phyloP scores from a whole-genome alignment of 2,888 invertebrate species.

The Ecliptopera silaceata region DNA sequence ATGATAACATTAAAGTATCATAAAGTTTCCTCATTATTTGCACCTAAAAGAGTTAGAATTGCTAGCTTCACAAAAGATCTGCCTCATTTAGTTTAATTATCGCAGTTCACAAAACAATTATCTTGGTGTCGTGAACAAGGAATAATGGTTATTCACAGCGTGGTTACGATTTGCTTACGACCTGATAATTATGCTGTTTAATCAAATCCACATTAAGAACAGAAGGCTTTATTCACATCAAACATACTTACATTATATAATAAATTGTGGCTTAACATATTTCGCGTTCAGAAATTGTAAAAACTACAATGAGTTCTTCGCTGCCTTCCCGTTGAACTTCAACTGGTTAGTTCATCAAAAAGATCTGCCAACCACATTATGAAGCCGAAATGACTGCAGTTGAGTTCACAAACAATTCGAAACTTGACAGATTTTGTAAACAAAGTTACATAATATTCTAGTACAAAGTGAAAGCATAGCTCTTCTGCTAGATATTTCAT shows the following conservation, averaged over 20 bases:
- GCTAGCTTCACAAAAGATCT: constrained; percentile 11
- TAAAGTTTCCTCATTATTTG: constrained; percentile 13
- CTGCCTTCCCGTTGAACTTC: too few species aligned
- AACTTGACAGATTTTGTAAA: constrained; percentile 26
- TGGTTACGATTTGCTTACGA: constrained; percentile 23
- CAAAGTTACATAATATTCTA: constrained; percentile 7
- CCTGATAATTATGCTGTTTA: constrained; percentile 28
- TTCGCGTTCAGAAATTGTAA: background rate
- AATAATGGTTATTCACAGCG: constrained; percentile 33
- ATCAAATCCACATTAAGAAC: constrained; percentile 35
- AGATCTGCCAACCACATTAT: too few species aligned
- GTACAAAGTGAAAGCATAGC: constrained; percentile 22
- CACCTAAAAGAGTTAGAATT: constrained; percentile 11
- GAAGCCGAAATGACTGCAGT: too few species aligned
- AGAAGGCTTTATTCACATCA: constrained; percentile 33
- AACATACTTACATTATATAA: constrained; percentile 24
- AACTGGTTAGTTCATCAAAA: too few species aligned
- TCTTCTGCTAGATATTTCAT: constrained; percentile 26
- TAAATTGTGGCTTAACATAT: constrained; percentile 19
- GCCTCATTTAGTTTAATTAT: constrained; percentile 15
- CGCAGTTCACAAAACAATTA: constrained; percentile 31
- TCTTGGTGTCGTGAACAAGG: constrained; percentile 32
- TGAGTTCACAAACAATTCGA: constrained; percentile 11
- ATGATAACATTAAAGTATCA: constrained; percentile 3
- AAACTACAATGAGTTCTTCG: too few species aligned